phyloP scores from a whole-genome alignment of 2,888 invertebrate genomes.

The Augiades crinisus region DNA sequence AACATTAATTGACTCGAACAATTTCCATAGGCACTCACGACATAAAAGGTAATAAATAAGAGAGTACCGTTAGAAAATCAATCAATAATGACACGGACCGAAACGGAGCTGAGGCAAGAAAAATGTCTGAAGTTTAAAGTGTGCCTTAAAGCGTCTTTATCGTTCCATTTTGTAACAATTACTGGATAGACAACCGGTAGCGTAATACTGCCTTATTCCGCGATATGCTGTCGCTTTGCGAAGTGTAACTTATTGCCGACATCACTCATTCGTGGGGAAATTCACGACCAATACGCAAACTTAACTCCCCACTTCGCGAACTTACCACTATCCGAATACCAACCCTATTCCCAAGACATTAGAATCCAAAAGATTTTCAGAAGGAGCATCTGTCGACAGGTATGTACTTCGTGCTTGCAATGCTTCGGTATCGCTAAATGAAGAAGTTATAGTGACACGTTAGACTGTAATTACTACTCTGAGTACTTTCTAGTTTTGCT shows the following conservation, averaged over 20 bases:
- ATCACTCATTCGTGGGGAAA: constrained; percentile 49
- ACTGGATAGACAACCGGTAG: constrained; percentile 46
- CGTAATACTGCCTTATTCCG: constrained; percentile 45
- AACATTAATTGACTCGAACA: too few relatives aligned
- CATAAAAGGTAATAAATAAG: too few relatives aligned
- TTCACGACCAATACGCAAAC: constrained; percentile 34
- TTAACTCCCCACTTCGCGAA: neutral
- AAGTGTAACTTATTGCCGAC: constrained; percentile 51
- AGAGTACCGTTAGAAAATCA: too few relatives aligned
- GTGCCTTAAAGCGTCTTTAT: constrained; percentile 25
- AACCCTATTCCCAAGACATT: constrained; percentile 21
- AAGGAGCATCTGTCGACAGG: neutral
- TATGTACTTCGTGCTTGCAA: constrained; percentile 23
- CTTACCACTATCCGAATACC: constrained; percentile 38
- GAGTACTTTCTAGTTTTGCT: constrained; percentile 7
- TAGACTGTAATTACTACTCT: constrained; percentile 15
- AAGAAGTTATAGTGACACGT: constrained; percentile 24
- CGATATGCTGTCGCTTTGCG: constrained; percentile 50
- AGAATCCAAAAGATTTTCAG: neutral
- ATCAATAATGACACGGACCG: constrained; percentile 1
- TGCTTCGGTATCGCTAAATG: constrained; percentile 19
- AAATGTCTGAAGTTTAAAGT: constrained; percentile 13
- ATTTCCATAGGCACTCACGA: too few relatives aligned
- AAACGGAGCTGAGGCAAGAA: constrained; percentile 4
- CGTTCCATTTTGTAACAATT: constrained; percentile 31